These are phyloP conservation scores for Calidris pygmaea DNA, from an alignment of 2,113 vertebrate species.

Conservation along the genomic window DNA sequence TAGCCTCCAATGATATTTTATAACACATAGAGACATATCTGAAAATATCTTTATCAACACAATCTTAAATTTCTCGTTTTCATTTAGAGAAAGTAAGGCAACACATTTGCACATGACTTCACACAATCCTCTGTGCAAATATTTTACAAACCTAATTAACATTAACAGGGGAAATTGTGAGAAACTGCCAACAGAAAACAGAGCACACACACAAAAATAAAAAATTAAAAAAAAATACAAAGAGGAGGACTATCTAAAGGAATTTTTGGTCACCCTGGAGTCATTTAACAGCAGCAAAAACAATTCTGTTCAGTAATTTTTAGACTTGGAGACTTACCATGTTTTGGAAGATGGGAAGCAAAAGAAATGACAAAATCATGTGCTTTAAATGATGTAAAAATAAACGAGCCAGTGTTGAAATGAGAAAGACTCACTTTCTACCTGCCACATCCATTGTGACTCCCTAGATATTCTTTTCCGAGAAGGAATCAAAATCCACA, in stretches of 20 bases:
- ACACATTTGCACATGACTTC: not conserved
- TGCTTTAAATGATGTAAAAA: not conserved
- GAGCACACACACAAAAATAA: not conserved
- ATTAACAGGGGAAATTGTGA: not conserved
- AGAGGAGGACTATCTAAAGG: not conserved
- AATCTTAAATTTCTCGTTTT: not conserved
- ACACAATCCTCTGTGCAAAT: not conserved
- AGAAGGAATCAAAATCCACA: not conserved
- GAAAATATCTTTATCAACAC: not conserved
- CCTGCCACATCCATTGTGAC: not conserved
- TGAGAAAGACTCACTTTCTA: not conserved
- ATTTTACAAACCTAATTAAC: not conserved
- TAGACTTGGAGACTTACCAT: not conserved
- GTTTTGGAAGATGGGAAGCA: not conserved
- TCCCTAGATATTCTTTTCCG: not conserved
- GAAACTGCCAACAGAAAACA: not conserved
- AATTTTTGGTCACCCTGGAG: not conserved
- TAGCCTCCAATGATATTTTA: not conserved
- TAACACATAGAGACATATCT: not conserved
- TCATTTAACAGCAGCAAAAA: not conserved
- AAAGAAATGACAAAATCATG: not conserved
- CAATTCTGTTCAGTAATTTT: not conserved
- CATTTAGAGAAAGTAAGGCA: not conserved
- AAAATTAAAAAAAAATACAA: not conserved
- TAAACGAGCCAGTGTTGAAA: not conserved